Evolutionary conservation across 2,113 vertebrate genomes (phyloP).

Genomic region (Peromyscus polionotus): DNA sequence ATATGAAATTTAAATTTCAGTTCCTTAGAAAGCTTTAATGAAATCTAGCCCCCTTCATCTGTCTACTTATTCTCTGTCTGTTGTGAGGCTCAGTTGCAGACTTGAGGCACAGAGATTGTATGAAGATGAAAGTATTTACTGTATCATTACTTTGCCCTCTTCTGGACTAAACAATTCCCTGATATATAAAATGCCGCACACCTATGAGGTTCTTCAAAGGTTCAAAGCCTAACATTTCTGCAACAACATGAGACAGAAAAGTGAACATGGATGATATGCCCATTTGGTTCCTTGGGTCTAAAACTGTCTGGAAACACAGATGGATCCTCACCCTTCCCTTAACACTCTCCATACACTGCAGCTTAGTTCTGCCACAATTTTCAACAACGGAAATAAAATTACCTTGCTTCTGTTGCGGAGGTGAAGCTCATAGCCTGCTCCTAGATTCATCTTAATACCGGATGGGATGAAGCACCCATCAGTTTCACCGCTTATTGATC

Average conservation of each 20-base stretch:
- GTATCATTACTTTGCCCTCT: not conserved
- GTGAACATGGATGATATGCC: not conserved
- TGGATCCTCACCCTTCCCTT: not conserved
- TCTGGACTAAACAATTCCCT: not conserved
- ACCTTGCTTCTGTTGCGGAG: not conserved
- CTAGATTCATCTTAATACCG: not conserved
- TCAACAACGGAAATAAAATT: not conserved
- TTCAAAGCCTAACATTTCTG: not conserved
- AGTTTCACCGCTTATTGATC: not conserved
- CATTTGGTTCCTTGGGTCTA: not conserved
- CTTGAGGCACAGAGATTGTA: not conserved
- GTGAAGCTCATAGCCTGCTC: not conserved
- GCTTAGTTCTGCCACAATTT: not conserved
- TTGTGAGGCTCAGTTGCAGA: not conserved
- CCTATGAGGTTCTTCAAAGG: not conserved
- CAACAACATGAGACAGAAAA: not conserved
- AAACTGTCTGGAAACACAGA: not conserved
- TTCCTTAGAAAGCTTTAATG: not conserved
- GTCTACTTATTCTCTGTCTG: not conserved
- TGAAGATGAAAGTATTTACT: not conserved
- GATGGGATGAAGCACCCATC: not conserved
- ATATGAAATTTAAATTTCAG: not conserved
- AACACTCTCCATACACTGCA: rapidly evolving
- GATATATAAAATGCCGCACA: not conserved
- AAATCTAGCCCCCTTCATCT: rapidly evolving